Conservation (phyloP, 2,113 vertebrate species). For the Pseudonaja textilis region DNA sequence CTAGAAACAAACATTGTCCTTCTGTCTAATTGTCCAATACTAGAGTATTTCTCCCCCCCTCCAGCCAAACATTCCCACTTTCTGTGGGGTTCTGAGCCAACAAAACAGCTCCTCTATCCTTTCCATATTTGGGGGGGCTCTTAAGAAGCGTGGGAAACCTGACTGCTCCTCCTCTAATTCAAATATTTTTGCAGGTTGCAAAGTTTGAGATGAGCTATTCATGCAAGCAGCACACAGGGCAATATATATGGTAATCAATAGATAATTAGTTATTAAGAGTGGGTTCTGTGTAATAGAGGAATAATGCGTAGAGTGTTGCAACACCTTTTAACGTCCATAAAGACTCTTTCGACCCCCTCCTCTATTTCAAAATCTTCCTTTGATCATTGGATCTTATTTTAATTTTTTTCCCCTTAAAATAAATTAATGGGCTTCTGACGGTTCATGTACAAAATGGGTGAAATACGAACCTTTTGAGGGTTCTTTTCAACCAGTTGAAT, state of each 20-base stretch:
- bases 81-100: background rate
- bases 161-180: background rate
- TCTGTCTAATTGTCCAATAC: background rate
- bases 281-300: background rate
- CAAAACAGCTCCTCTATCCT: background rate
- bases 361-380: slow-evolving; percentile 39
- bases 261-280: background rate
- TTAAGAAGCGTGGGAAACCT: background rate
- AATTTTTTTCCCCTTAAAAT: background rate
- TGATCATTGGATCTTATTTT: slow-evolving; percentile 30
- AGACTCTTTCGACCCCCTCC: background rate
- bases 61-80: background rate
- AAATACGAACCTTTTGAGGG: background rate
- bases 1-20: background rate
- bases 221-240: background rate
- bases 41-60: background rate
- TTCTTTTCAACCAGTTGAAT: slow-evolving; percentile 6
- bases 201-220: background rate
- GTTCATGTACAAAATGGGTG: background rate
- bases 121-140: background rate
- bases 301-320: background rate
- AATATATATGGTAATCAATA: background rate
- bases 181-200: background rate
- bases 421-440: background rate
- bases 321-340: background rate